Evolutionary conservation across 2,888 invertebrate genomes (phyloP).

Genomic region (Phytoseiulus persimilis): DNA sequence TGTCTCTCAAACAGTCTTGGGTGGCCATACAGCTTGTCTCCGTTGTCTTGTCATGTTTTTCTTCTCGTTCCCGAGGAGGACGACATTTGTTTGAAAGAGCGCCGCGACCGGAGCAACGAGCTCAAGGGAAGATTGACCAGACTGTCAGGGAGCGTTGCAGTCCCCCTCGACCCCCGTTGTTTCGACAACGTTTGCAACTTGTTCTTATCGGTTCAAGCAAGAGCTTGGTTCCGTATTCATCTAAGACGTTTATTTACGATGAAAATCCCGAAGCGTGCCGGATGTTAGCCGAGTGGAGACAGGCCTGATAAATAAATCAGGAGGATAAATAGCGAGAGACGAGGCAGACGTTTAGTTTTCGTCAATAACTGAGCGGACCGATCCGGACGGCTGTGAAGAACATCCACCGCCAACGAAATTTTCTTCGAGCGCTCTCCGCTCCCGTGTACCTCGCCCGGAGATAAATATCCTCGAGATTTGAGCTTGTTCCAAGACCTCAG

Average conservation of each 20-base stretch:
- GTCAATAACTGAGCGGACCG: not conserved
- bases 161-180: not conserved
- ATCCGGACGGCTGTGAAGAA: not conserved
- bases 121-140: not conserved
- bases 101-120: not conserved
- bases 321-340: not conserved
- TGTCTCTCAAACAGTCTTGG: not conserved
- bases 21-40: not conserved
- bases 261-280: not conserved
- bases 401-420: not conserved
- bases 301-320: not conserved
- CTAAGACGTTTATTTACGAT: not conserved
- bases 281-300: not conserved
- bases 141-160: not conserved
- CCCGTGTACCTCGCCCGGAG: not conserved
- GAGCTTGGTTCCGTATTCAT: not conserved
- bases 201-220: not conserved
- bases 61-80: not conserved
- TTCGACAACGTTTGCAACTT: not conserved
- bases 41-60: not conserved
- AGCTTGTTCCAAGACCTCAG: too few relatives aligned
- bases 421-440: not conserved
- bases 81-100: not conserved
- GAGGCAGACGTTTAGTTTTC: not conserved
- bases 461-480: not conserved